Base-by-base conservation (phyloP, 2,113 vertebrate genomes). In the Python bivittatus region DNA sequence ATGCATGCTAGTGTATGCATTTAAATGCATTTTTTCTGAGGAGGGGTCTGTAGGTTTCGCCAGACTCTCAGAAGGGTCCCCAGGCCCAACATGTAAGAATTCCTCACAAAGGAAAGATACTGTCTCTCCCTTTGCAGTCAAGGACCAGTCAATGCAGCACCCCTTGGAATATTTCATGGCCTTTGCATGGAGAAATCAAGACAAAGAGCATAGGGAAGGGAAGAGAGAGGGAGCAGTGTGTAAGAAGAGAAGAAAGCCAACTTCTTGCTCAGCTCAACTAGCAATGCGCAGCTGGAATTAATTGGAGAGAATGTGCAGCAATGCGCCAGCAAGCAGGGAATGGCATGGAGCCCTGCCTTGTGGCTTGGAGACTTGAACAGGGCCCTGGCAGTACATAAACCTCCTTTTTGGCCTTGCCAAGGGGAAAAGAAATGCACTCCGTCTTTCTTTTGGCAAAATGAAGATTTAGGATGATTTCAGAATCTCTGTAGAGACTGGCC, bases 211-310 rank as follows among this genome's bases (percentile, higher is more conserved):
- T 22, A 0, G 4, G 91, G 38, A 64, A 48, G 84, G 68, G 54
- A 88, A 93, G 58, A 79, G 44, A 2, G 15, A 61, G n/a, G 27
- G 23, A 33, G 27, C 15, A 54, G 54, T 1, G 12, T 33, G 61
- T 23, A 25, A 84, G n/a, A 84, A 33, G 44, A 15, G 93, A 88
- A 89, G 7, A n/a, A 33, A 44, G 68, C 57, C 5, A 91, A 68
- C 3, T 68, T 88, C 93, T 94, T 95, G 48, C 92, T 94, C 88
- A 64, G 92, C 94, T 94, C 2, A 79, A 93, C 91, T 87, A 92
- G 92, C 94, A 94, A 95, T 94, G 91, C 95, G 94, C 97, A 97
- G 96, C 96, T 97, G 97, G 97, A 98, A 97, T 96, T 97, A 95
- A 98, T 97, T 54, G 22, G 61, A 90, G 94, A 8, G 95, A 96